Percentiles rank a stretch among this genome's conserved stretches.
Conservation (phyloP, 2,113 vertebrate species). For the Dolichallabes microphthalmus region DNA sequence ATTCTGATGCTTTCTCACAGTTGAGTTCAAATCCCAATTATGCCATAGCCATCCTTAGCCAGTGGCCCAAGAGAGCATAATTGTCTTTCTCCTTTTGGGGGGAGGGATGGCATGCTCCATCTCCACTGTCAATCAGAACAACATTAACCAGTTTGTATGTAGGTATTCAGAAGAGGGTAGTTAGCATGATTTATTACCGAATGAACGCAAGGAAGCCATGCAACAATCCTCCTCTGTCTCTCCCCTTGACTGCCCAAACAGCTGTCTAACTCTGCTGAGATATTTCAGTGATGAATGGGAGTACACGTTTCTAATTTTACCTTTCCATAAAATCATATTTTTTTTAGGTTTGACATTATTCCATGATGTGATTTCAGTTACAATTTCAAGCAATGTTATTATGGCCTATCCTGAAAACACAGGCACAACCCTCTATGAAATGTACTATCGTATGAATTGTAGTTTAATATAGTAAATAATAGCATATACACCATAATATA, state of each 20-base stretch:
- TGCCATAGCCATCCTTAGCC: neutral
- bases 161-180: neutral
- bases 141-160: neutral
- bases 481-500: no score
- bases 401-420: neutral
- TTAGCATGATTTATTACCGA: neutral
- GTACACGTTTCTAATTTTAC: neutral
- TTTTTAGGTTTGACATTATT: neutral
- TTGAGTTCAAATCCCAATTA: neutral
- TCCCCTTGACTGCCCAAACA: neutral
- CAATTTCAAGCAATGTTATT: neutral
- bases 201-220: neutral
- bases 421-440: no score
- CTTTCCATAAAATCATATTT: neutral
- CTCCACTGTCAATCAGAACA: neutral
- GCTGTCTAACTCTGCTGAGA: neutral
- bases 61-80: neutral
- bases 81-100: neutral
- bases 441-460: no score
- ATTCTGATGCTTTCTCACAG: neutral
- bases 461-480: no score
- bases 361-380: neutral
- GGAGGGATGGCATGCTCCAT: neutral
- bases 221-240: conserved; percentile 3
- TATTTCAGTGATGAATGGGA: neutral